Evolutionary conservation across 2,888 invertebrate genomes (phyloP), one percentile per base, ranked within the genome.

Genomic region (Oligia strigilis): DNA sequence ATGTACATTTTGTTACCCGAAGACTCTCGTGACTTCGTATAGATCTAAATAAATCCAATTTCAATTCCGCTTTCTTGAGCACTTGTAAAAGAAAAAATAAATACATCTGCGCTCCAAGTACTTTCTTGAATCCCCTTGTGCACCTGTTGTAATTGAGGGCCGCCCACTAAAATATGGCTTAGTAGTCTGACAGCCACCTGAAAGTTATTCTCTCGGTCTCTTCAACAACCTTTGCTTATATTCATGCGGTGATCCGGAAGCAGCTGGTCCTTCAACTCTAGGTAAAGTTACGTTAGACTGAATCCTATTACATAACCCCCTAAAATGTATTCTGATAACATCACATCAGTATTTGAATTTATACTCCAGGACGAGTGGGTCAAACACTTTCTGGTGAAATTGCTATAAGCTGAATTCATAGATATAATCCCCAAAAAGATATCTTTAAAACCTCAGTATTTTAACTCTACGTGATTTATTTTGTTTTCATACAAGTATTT

Each of bases 61-160:
- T 84, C 65, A 77, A 80, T 90, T 90, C 79, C 85, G 82, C 79
- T 72, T 82, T 78, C 86, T 88, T 88, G 82, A 87, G 77, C 76
- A 87, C 84, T 90, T 88, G 80, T 60, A 80, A 83, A 64, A 77
- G 29, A 75, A 82, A 58, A 87, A 72, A 80, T 75, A 81, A 72
- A 88, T 85, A 82, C 84, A 81, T 87, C 77, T 77, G 58, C 60
- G 76, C 71, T 65, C 55, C 58, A 71, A 85, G 87, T 82, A 86
- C 78, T 85, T 82, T 87, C 84, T 86, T 75, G 74, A 74, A 77
- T 81, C 73, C 75, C 78, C 81, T 88, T 78, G 76, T 88, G 83
- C 89, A 90, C 89, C 88, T 90, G 88, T 85, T 88, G 82, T 90
- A 90, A 89, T 89, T 90, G 89, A 91, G 83, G 86, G 87, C 78